A percentile compares a stretch with the other conserved stretches of the same genome.
These are phyloP conservation scores for Rhinopomastus cyanomelas DNA, from an alignment of 2,113 vertebrate genomes.

Conservation along the genomic window DNA sequence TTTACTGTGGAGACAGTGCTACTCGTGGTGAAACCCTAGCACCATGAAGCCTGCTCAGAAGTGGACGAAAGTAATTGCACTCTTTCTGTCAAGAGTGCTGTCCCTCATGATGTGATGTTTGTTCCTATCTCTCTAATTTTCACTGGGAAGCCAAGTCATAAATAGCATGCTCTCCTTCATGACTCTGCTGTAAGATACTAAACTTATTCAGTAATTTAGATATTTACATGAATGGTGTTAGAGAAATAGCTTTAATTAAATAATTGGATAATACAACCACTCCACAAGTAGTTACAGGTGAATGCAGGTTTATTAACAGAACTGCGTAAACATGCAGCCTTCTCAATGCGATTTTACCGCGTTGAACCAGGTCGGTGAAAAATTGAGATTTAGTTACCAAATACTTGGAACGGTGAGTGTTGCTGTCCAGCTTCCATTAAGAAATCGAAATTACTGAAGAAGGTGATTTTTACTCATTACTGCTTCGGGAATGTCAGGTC, in stretches of 20 bases:
- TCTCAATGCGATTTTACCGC: slow-evolving; percentile 30
- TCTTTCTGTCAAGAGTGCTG: background rate
- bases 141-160: background rate
- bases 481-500: background rate
- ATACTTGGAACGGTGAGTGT: background rate
- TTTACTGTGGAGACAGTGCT: background rate
- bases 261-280: slow-evolving; percentile 6
- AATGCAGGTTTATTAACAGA: slow-evolving; percentile 33
- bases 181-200: background rate
- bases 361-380: slow-evolving; percentile 10
- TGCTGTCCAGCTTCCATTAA: background rate
- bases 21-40: background rate
- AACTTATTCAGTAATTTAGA: background rate
- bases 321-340: background rate
- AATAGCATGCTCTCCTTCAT: background rate
- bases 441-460: slow-evolving; percentile 5
- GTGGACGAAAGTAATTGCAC: background rate
- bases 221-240: slow-evolving; percentile 13
- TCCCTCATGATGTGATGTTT: background rate
- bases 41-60: background rate
- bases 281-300: slow-evolving; percentile 35
- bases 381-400: slow-evolving; percentile 16
- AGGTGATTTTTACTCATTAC: background rate
- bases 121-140: background rate
- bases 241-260: slow-evolving; percentile 47